Percentiles rank a stretch among this genome's conserved stretches.
These are phyloP conservation scores for Autographa pulchrina DNA, from an alignment of 2,888 invertebrate species.

Conservation along the genomic window DNA sequence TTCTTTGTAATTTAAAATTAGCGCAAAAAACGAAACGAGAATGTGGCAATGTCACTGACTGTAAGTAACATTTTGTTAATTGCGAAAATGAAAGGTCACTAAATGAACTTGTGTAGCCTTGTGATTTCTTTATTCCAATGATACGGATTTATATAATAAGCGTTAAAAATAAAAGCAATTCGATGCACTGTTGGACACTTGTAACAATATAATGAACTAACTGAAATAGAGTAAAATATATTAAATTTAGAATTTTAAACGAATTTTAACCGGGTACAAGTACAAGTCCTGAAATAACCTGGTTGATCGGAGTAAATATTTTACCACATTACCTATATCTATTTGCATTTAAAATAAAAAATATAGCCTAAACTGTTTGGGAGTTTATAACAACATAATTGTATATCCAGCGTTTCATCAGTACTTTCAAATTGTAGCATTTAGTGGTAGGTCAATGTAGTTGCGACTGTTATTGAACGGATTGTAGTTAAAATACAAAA, in stretches of 20 bases:
- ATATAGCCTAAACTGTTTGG: too few species aligned
- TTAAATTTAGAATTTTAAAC: neutral
- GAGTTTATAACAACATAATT: neutral
- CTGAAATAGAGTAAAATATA: neutral
- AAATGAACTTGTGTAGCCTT: neutral
- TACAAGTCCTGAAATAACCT: neutral
- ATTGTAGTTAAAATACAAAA: too few species aligned
- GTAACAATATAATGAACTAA: constrained; percentile 17
- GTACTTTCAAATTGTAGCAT: neutral
- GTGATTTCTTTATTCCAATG: neutral
- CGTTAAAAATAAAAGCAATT: neutral
- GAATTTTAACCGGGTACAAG: neutral
- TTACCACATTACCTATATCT: too few species aligned
- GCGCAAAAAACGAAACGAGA: neutral
- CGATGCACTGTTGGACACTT: neutral
- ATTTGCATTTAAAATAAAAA: too few species aligned
- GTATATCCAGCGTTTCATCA: neutral
- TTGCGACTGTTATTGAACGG: too few species aligned
- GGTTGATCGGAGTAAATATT: too few species aligned
- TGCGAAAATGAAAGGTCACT: neutral
- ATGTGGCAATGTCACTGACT: neutral
- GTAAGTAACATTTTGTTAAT: neutral
- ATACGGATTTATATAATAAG: neutral
- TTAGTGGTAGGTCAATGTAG: too few species aligned
- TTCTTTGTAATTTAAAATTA: too few species aligned